Conservation (phyloP, 1,140 invertebrate genomes). For the Sminthurinus signatus region DNA sequence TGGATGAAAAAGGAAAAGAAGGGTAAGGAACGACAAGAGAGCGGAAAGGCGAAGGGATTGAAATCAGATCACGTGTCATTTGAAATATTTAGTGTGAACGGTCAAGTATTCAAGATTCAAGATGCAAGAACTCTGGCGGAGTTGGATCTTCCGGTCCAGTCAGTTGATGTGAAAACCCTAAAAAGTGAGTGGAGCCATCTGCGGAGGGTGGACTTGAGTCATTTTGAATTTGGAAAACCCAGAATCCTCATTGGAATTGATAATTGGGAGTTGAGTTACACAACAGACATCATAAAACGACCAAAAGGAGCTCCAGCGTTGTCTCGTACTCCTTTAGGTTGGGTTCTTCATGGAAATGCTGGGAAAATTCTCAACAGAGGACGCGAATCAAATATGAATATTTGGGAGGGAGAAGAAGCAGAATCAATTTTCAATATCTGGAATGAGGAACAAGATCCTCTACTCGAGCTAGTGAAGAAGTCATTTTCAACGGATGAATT, state of each 20-base stretch:
- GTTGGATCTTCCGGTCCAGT: not conserved
- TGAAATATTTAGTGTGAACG: too few relatives aligned
- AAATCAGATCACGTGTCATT: too few relatives aligned
- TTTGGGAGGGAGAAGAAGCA: not conserved
- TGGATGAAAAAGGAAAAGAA: too few relatives aligned
- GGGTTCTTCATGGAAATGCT: constrained; percentile 8
- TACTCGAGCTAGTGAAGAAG: not conserved
- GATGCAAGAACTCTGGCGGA: not conserved
- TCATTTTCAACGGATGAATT: not conserved
- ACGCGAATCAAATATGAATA: not conserved
- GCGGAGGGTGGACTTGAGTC: not conserved
- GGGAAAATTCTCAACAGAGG: not conserved
- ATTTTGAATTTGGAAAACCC: not conserved
- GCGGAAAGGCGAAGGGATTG: too few relatives aligned
- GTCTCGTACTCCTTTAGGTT: not conserved
- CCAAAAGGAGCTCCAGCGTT: not conserved
- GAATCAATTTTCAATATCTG: too few relatives aligned
- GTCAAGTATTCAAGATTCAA: not conserved
- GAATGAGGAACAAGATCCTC: too few relatives aligned
- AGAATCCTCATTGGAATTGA: not conserved
- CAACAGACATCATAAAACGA: constrained; percentile 20
- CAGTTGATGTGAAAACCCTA: not conserved
- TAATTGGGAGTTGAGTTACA: constrained; percentile 41
- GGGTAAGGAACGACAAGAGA: too few relatives aligned
- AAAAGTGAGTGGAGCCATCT: not conserved